Evolutionary conservation across 1,140 invertebrate genomes (phyloP).

Genomic region (Sipha flava): DNA sequence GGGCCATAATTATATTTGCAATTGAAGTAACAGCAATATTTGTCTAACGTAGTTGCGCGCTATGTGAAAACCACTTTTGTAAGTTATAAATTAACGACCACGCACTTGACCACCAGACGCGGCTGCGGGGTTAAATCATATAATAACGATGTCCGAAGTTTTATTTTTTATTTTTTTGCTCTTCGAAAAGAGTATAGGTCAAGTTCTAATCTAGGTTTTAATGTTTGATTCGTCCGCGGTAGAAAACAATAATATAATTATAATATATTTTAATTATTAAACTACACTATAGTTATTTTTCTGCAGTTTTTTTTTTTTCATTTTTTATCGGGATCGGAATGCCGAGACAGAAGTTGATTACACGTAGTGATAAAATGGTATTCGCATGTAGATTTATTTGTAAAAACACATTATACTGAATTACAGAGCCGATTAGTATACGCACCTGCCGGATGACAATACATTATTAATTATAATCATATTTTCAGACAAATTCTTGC

Average conservation of each 20-base stretch:
- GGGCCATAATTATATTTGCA: neutral
- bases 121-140: neutral
- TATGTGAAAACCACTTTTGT: neutral
- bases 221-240: neutral
- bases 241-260: neutral
- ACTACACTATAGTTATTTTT: neutral
- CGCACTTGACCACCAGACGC: constrained; percentile 4
- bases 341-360: neutral
- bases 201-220: neutral
- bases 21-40: neutral
- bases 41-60: neutral
- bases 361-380: neutral
- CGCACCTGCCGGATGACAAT: no score
- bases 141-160: no score
- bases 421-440: no score
- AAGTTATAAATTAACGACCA: neutral
- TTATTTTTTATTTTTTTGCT: no score
- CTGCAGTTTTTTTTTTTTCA: neutral
- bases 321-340: constrained; percentile 9
- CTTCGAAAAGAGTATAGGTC: neutral
- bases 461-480: no score
- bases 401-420: constrained; percentile 1
- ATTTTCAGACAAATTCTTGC: no score
- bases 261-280: no score
- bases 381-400: neutral